Evolutionary conservation across 2,797 vertebrate species (phyloP), one percentile per base, ranked within the genome.

Genomic region (Tarsius wallacei): DNA sequence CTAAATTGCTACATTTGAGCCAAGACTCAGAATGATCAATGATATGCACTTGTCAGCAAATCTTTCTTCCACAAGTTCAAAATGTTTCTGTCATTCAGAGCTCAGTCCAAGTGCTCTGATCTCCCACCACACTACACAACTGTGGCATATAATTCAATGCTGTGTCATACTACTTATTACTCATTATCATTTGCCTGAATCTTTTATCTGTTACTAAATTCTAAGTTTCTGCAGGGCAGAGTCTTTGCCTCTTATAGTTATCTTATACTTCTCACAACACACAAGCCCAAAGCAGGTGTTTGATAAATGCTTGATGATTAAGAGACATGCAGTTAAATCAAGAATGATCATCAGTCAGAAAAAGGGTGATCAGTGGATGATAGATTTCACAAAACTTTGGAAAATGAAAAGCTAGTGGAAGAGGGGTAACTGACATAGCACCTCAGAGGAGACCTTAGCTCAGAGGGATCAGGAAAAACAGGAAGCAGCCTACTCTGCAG

Each of bases 331-430:
- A 33, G 24, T 82, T 86, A 76, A 86, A 82, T 14, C 17, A 96
- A 85, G 42, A 68, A 70, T n/a, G 13, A 51, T 19, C 47, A 63
- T 63, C 28, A 80, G 28, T 9, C 31, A 17, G 33, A 91, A 28
- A 68, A 15, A 22, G 28, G 42, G 14, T 13, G 64, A 31, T 21
- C 64, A 22, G 26, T 14, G 42, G 22, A 53, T 36, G 33, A 76
- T 1, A 51, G 68, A 77, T 71, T 86, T 86, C 53, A 90, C 19
- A 82, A 31, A 70, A 85, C 19, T 63, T 59, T 81, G 15, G 15
- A 93, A 77, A 91, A 73, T 33, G 31, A 51, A 55, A 94, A 91
- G 64, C 57, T 73, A 28, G 33, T n/a, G 22, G 57, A 31, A 82
- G 51, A 90, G 36, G 47, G 42, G 5, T 71, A 91, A 68, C 1